A percentile compares a stretch with the other conserved stretches of the same genome.
Evolutionary conservation across 92 coral and sea anemone species (phyloP).

Genomic region (Palythoa grandiflora): DNA sequence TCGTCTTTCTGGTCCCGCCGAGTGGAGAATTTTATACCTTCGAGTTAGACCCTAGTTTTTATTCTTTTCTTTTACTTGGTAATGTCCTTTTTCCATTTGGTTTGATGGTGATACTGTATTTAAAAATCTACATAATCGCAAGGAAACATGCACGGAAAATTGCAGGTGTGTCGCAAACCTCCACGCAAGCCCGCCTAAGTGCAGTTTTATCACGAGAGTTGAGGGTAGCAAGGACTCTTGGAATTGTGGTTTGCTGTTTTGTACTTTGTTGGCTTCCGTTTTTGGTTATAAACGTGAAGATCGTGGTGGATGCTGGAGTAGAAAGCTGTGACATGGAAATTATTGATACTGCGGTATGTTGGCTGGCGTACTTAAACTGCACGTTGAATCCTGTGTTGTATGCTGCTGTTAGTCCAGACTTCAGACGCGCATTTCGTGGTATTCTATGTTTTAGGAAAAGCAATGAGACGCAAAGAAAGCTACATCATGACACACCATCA

Average conservation of each 20-base stretch:
- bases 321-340: conserved; percentile 75
- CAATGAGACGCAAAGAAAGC: not conserved
- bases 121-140: conserved; percentile 81
- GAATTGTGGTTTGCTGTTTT: conserved; percentile 81
- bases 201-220: conserved; percentile 79
- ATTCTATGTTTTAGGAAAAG: conserved; percentile 43
- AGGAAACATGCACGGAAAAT: conserved; percentile 77
- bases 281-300: conserved; percentile 74
- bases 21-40: conserved; percentile 67
- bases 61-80: conserved; percentile 76
- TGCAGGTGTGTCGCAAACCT: conserved; percentile 44
- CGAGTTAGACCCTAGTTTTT: conserved; percentile 67
- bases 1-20: conserved; percentile 78
- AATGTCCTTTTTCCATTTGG: conserved; percentile 78
- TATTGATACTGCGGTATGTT: conserved; percentile 77
- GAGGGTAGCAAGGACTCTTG: conserved; percentile 81
- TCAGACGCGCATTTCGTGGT: conserved; percentile 76
- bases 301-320: conserved; percentile 67
- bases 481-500: conserved; percentile 22
- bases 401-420: conserved; percentile 69
- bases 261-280: conserved; percentile 93
- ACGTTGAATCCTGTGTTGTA: conserved; percentile 74
- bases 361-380: conserved; percentile 83
- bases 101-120: conserved; percentile 74
- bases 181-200: conserved; percentile 40